A percentile compares a stretch with the other conserved stretches of the same genome.
Conservation (phyloP, 2,113 vertebrate genomes). For the Uropsilus gracilis region DNA sequence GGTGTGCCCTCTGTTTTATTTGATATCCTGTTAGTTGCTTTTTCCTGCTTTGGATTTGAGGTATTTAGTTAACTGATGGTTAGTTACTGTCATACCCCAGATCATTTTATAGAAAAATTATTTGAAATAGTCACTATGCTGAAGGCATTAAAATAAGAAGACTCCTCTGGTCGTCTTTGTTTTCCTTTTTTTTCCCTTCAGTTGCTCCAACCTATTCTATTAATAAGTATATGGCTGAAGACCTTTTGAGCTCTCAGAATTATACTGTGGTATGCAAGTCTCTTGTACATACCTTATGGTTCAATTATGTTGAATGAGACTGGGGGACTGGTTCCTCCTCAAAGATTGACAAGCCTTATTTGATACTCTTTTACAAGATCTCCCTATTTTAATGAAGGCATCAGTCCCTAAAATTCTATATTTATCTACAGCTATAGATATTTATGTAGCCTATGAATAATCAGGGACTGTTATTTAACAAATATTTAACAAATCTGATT, state of each 20-base stretch:
- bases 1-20: not conserved
- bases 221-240: not conserved
- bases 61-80: constrained; percentile 61
- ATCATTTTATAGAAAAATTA: not conserved
- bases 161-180: not conserved
- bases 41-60: constrained; percentile 52
- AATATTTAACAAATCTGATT: not conserved
- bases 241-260: not conserved
- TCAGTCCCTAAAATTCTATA: not conserved
- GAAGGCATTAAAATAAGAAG: not conserved
- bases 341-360: not conserved
- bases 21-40: not conserved
- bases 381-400: not conserved
- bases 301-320: constrained; percentile 38
- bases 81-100: not conserved
- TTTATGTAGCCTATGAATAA: constrained; percentile 47
- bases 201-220: not conserved
- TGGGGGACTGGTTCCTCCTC: not conserved
- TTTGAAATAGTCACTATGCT: constrained; percentile 21
- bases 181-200: not conserved
- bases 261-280: not conserved
- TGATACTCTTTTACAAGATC: constrained; percentile 63
- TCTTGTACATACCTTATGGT: not conserved
- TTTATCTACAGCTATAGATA: constrained; percentile 51
- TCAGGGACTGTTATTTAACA: constrained; percentile 49